Percentiles rank a stretch among this genome's conserved stretches.
Conservation (phyloP, 2,888 invertebrate species). For the Lasioglossum figueresi region DNA sequence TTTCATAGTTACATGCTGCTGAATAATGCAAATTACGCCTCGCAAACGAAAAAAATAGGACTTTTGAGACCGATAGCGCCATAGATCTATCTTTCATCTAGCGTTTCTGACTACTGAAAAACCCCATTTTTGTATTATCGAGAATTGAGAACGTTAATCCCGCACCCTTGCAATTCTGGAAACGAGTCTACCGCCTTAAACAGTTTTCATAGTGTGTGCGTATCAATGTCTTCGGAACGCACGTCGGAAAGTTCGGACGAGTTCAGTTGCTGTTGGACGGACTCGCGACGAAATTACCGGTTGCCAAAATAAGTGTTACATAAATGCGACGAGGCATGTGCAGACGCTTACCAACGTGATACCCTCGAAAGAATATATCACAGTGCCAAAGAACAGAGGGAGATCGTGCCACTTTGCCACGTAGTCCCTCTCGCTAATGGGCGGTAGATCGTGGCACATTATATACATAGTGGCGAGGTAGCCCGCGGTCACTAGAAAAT, state of each 20-base stretch:
- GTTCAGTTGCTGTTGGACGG: background rate
- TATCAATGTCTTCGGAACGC: background rate
- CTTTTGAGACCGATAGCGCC: too few relatives aligned
- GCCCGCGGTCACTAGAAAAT: slow-evolving; percentile 90
- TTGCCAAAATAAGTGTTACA: slow-evolving; percentile 45
- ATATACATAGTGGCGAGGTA: slow-evolving; percentile 91
- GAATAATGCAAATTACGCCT: too few relatives aligned
- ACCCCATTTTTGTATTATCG: too few relatives aligned
- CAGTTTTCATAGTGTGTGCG: background rate
- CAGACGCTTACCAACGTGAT: slow-evolving; percentile 90
- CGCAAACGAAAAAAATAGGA: too few relatives aligned
- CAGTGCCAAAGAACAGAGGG: slow-evolving; percentile 97
- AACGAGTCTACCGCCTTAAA: too few relatives aligned
- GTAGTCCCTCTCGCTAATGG: slow-evolving; percentile 86
- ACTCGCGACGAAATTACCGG: slow-evolving; percentile 2
- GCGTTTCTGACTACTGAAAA: too few relatives aligned
- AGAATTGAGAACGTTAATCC: too few relatives aligned
- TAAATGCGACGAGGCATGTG: slow-evolving; percentile 24
- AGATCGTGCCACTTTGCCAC: slow-evolving; percentile 87
- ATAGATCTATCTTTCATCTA: too few relatives aligned
- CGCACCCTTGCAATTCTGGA: too few relatives aligned
- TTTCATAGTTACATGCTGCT: too few relatives aligned
- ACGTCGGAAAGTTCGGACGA: too few relatives aligned
- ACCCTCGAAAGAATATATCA: slow-evolving; percentile 98
- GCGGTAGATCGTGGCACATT: slow-evolving; percentile 89